These are phyloP conservation scores for Myrmecophaga tridactyla DNA, from an alignment of 2,113 vertebrate genomes.

Conservation along the genomic window DNA sequence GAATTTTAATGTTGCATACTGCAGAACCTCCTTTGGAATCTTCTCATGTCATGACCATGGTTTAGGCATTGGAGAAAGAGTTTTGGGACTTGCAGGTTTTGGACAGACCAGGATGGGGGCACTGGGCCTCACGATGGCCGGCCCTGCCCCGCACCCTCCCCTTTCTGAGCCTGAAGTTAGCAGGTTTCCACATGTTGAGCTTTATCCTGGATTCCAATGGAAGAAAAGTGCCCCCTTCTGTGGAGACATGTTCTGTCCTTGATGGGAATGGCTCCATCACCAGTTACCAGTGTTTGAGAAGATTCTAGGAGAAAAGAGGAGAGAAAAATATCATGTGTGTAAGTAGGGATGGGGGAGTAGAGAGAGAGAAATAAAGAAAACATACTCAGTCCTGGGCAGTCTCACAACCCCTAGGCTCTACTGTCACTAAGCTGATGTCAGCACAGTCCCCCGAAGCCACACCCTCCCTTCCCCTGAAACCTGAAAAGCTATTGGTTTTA, in stretches of 20 bases:
- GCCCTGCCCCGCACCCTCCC: not conserved
- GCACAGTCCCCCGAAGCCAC: not conserved
- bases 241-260: not conserved
- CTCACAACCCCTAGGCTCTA: too few species aligned
- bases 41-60: not conserved
- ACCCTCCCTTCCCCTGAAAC: not conserved
- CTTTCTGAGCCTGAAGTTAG: not conserved
- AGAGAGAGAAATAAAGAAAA: not conserved
- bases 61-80: not conserved
- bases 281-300: not conserved
- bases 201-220: not conserved
- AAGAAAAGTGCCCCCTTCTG: not conserved
- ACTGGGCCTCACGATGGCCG: not conserved
- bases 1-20: not conserved
- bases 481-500: not conserved
- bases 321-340: not conserved
- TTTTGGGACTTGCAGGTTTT: not conserved
- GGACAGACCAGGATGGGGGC: not conserved
- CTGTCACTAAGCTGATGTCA: not conserved
- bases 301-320: not conserved
- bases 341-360: not conserved
- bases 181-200: not conserved
- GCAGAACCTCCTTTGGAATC: not conserved
- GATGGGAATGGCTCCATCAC: not conserved
- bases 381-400: not conserved